Percentiles rank a stretch among this genome's conserved stretches.
phyloP scores from a whole-genome alignment of 2,113 vertebrate genomes.

The Sminthopsis crassicaudata region DNA sequence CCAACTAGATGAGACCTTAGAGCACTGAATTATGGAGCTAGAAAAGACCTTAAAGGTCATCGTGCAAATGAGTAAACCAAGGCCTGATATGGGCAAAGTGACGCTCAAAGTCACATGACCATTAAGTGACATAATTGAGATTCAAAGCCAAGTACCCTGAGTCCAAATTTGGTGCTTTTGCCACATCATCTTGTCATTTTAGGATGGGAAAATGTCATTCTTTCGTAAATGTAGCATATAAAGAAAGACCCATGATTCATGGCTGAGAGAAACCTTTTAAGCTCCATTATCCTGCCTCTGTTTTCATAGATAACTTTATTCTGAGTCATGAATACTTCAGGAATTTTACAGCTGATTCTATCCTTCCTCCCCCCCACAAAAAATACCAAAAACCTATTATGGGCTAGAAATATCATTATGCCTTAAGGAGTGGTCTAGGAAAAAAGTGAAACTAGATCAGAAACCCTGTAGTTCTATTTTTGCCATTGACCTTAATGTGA shows the following conservation, averaged over 20 bases:
- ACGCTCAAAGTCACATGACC: neutral
- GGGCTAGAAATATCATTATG: neutral
- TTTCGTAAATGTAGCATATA: neutral
- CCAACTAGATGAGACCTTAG: neutral
- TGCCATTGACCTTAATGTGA: neutral
- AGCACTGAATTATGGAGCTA: neutral
- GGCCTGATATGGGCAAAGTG: neutral
- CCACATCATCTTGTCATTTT: neutral
- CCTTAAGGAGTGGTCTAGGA: neutral
- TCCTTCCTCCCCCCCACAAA: neutral
- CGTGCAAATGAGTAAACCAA: neutral
- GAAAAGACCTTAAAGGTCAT: neutral
- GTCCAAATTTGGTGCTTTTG: neutral
- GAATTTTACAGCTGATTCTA: neutral
- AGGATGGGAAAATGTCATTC: neutral
- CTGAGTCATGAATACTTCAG: neutral
- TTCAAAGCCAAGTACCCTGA: neutral
- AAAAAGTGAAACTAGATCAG: neutral
- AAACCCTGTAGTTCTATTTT: neutral
- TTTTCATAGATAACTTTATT: neutral
- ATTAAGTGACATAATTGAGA: neutral
- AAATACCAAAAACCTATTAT: neutral
- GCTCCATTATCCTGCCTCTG: neutral
- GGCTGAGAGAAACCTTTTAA: neutral
- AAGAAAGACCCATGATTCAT: neutral